Percentiles rank a stretch among this genome's conserved stretches.
Evolutionary conservation across 2,797 vertebrate genomes (phyloP).

Genomic region (Miichthys miiuy): DNA sequence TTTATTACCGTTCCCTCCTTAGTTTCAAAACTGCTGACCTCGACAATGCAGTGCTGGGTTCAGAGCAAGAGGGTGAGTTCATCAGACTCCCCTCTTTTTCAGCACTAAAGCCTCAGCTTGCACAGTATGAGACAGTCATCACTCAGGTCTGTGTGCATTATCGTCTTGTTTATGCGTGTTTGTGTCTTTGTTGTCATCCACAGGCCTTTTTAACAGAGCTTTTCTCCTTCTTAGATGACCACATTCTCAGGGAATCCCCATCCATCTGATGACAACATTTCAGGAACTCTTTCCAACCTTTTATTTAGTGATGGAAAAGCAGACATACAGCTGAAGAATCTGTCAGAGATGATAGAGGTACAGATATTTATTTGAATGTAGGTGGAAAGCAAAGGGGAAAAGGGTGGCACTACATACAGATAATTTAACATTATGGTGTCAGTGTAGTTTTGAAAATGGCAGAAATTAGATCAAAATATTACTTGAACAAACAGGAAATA

Average conservation of each 20-base stretch:
- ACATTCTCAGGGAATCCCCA: constrained; percentile 75
- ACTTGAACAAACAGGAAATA: not conserved
- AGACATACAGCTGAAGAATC: constrained; percentile 62
- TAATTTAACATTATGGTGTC: not conserved
- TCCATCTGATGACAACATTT: constrained; percentile 67
- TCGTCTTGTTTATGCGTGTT: not conserved
- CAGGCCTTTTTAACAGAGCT: constrained; percentile 1
- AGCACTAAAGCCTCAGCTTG: constrained; percentile 31
- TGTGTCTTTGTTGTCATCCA: not conserved
- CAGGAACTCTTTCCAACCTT: constrained; percentile 79
- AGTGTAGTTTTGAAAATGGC: not conserved
- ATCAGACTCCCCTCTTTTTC: constrained; percentile 68
- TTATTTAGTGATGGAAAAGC: constrained; percentile 16
- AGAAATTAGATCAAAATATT: not conserved
- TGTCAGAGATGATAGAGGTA: constrained; percentile 82
- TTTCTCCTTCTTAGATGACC: constrained; percentile 68
- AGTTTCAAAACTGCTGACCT: constrained; percentile 45
- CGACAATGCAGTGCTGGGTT: constrained; percentile 58
- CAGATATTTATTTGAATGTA: not conserved
- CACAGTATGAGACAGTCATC: not conserved
- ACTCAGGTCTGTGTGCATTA: constrained; percentile 74
- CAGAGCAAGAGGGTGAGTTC: constrained; percentile 32
- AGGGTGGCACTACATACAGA: not conserved
- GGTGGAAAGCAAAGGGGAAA: not conserved
- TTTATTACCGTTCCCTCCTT: constrained; percentile 4